Evolutionary conservation across 2,797 vertebrate genomes (phyloP), one percentile per base, ranked within the genome.

Genomic region (Uromys caudimaculatus): DNA sequence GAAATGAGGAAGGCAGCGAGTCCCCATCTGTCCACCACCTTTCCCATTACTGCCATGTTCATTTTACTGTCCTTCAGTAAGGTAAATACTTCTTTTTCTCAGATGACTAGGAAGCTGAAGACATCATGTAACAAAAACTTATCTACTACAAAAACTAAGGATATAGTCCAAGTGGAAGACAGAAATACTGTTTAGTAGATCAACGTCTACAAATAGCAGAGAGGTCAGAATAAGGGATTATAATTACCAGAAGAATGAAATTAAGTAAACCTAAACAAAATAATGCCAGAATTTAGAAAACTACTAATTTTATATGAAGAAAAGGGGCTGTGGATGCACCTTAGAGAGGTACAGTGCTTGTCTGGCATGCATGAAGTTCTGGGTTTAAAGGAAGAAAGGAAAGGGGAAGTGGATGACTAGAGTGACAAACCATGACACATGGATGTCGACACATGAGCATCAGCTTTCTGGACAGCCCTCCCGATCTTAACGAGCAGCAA

Each of bases 261-360:
- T 84, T 85, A 94, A 62, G n/a, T 76, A 41, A 82, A 90, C 32
- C 75, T 35, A 87, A 94, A 81, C 62, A 90, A 83, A 82, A 90
- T 81, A 89, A 14, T 64, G 19, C 3, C 24, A 82, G 54, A 44
- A 82, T 81, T 83, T 52, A 58, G 41, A 32, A 88, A 93, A 47
- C 4, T 16, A 69, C 29, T 67, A 78, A 60, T 38, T 56, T 29
- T 60, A 44, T 71, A 21, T 75, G 79, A 47, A 58, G 8, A 27
- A 56, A 71, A 44, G 27, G n/a, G 29, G 14, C 19, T 79, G 3
- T 19, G 29, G 60, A 71, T 56, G n/a, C 14, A 41, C 23, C 60
- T 16, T 52, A 23, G 35, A 79, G 60, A 47, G 44, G 21, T 17
- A 21, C 44, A 64, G 10, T 21, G 21, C 19, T 77, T 52, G 21